Evolutionary conservation across 1,140 invertebrate genomes (phyloP).

Genomic region (Cylas formicarius): DNA sequence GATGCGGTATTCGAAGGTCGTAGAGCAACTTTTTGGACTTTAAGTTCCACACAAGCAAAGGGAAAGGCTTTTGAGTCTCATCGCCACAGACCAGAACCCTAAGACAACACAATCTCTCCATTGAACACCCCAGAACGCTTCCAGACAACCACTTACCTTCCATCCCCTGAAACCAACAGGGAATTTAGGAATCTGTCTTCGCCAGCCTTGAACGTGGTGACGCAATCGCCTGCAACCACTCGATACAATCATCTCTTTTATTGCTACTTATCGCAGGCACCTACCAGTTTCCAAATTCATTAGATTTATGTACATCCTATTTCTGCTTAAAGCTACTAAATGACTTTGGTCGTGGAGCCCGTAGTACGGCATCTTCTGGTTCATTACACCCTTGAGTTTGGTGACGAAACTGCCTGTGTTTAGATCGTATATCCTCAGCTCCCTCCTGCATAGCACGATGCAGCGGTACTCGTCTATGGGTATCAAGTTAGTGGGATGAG

Average conservation of each 20-base stretch:
- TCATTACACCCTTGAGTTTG: conserved; percentile 80
- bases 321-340: conserved; percentile 72
- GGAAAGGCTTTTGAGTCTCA: conserved; percentile 86
- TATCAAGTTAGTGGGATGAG: conserved; percentile 61
- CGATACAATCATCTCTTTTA: conserved; percentile 12
- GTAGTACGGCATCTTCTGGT: conserved; percentile 86
- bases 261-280: conserved; percentile 4
- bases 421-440: conserved; percentile 72
- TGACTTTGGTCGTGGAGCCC: conserved; percentile 72
- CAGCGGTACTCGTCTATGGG: conserved; percentile 65
- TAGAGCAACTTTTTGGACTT: conserved; percentile 75
- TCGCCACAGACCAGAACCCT: conserved; percentile 82
- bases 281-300: conserved; percentile 70
- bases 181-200: conserved; percentile 85
- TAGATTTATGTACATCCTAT: conserved; percentile 85
- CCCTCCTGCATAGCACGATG: conserved; percentile 71
- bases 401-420: conserved; percentile 63
- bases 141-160: conserved; percentile 50
- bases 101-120: too few species aligned
- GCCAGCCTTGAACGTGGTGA: conserved; percentile 81
- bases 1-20: conserved; percentile 78
- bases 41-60: conserved; percentile 80
- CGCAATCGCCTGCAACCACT: conserved; percentile 61
- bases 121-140: too few species aligned
- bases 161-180: conserved; percentile 77